Conservation (phyloP, 2,888 invertebrate species). For the Pachliopta kotzebuea region DNA sequence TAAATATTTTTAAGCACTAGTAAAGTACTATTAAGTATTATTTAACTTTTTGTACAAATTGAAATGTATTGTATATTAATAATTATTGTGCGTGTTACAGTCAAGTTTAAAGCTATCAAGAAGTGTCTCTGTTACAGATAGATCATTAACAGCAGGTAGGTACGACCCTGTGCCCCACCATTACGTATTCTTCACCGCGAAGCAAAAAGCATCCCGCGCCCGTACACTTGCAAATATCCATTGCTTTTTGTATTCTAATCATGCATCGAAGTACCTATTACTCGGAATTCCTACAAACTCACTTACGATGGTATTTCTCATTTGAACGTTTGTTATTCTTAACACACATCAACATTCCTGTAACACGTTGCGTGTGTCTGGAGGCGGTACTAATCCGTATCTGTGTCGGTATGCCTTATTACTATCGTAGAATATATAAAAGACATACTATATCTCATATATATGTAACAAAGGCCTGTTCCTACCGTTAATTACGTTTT, state of each 20-base stretch:
- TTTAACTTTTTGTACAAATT: too few relatives aligned
- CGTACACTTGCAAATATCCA: constrained; percentile 28
- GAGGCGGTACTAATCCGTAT: constrained; percentile 13
- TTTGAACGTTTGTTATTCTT: constrained; percentile 25
- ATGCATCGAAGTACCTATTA: constrained; percentile 24
- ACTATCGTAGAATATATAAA: neutral
- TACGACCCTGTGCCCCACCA: constrained; percentile 32
- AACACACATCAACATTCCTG: constrained; percentile 23
- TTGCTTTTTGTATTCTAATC: constrained; percentile 35
- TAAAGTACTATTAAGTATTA: too few relatives aligned
- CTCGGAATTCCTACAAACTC: constrained; percentile 28
- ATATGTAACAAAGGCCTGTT: too few relatives aligned
- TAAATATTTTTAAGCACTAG: too few relatives aligned
- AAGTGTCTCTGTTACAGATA: constrained; percentile 11
- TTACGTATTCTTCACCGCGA: constrained; percentile 42
- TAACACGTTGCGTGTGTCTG: constrained; percentile 9
- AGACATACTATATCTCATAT: neutral
- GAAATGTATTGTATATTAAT: neutral
- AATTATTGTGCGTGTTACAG: too few relatives aligned
- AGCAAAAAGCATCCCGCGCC: constrained; percentile 35
- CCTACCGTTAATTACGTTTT: neutral
- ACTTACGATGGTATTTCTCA: constrained; percentile 29
- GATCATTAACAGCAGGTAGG: constrained; percentile 37
- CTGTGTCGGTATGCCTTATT: neutral
- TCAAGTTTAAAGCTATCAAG: neutral